These are phyloP conservation scores for Conomelus anceps DNA, from an alignment of 2,888 invertebrate species.

Conservation along the genomic window DNA sequence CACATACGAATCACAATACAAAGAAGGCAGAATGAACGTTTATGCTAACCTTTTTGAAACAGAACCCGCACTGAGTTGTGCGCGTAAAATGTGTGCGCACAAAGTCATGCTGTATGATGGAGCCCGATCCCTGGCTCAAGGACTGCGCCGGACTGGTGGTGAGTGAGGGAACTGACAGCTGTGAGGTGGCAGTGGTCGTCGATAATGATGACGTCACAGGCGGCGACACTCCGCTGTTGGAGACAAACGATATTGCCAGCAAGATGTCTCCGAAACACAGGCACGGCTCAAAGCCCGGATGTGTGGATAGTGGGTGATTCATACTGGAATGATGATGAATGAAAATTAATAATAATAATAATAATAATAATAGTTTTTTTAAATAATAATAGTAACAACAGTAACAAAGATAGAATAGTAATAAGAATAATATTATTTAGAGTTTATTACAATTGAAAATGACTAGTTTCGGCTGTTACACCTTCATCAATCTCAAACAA, in stretches of 20 bases:
- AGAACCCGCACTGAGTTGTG: slow-evolving; percentile 87
- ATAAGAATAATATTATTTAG: no score
- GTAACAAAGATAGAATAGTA: no score
- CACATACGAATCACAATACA: no score
- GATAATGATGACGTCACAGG: slow-evolving; percentile 13
- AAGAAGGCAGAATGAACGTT: no score
- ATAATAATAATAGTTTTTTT: not conserved
- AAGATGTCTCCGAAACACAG: slow-evolving; percentile 88
- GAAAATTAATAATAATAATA: slow-evolving; percentile 14
- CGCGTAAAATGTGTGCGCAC: slow-evolving; percentile 81
- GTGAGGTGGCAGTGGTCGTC: slow-evolving; percentile 21
- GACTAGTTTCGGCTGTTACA: no score
- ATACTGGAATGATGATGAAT: slow-evolving; percentile 46
- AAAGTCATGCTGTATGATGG: slow-evolving; percentile 57
- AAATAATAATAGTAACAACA: not conserved
- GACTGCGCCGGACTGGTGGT: slow-evolving; percentile 13
- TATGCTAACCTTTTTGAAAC: slow-evolving; percentile 89
- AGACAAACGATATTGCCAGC: slow-evolving; percentile 61
- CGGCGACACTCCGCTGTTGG: slow-evolving; percentile 20
- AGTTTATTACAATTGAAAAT: no score
- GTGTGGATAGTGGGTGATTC: slow-evolving; percentile 57
- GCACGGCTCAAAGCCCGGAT: slow-evolving; percentile 78
- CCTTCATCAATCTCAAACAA: no score
- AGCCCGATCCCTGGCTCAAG: not conserved
- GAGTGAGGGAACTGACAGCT: slow-evolving; percentile 13